Conservation (phyloP, 2,797 vertebrate genomes). For the Naso thynnoides region DNA sequence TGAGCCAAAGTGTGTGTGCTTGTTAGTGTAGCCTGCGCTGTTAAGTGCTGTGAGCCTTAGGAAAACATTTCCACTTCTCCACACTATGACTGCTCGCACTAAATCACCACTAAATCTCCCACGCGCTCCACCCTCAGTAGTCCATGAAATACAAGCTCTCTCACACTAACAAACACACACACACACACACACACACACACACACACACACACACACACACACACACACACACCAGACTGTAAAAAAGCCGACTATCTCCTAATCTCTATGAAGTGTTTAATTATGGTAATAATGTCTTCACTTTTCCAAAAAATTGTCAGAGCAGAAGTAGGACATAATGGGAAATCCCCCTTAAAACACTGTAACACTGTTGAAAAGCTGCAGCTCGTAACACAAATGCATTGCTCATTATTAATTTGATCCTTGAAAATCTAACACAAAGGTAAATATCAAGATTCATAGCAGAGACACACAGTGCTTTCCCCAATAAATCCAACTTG, state of each 20-base stretch:
- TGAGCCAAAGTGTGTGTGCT: conserved; percentile 15
- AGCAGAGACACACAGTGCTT: neutral
- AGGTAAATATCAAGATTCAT: conserved; percentile 4
- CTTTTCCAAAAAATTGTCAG: conserved; percentile 17
- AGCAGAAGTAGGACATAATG: conserved; percentile 4
- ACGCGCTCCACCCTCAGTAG: conserved; percentile 33
- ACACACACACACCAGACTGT: neutral
- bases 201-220: conserved; percentile 11
- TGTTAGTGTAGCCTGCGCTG: conserved; percentile 43
- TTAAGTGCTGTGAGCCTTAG: conserved; percentile 63
- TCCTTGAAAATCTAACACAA: neutral
- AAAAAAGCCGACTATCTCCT: conserved; percentile 21
- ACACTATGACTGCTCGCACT: conserved; percentile 54
- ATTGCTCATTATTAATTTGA: neutral
- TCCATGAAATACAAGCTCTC: conserved; percentile 40
- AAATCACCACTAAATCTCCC: conserved; percentile 70
- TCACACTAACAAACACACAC: conserved; percentile 5
- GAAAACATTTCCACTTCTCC: conserved; percentile 72
- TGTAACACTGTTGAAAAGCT: neutral
- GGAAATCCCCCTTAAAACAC: conserved; percentile 17
- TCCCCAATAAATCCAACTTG: neutral
- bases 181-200: conserved; percentile 1
- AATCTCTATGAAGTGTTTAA: conserved; percentile 38
- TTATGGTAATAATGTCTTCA: conserved; percentile 36
- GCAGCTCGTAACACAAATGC: neutral